Conservation (phyloP, 2,888 invertebrate species). For the Piscicola geometra region DNA sequence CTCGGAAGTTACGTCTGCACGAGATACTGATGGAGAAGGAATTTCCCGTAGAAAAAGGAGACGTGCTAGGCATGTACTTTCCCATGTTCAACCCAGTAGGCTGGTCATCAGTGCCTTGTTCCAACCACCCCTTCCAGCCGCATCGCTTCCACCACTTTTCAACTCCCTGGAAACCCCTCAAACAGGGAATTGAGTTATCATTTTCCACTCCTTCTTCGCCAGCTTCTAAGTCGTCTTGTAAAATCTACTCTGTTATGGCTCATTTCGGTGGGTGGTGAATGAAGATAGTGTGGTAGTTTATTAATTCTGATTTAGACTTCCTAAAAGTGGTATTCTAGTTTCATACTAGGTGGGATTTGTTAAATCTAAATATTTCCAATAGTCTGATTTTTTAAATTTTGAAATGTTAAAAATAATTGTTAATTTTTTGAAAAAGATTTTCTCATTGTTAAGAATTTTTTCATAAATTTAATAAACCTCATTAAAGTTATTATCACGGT, state of each 20-base stretch:
- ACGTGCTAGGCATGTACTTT: conserved; percentile 41
- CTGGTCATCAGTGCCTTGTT: conserved; percentile 42
- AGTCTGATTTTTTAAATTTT: too few relatives aligned
- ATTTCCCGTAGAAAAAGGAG: conserved; percentile 36
- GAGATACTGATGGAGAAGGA: conserved; percentile 32
- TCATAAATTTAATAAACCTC: too few relatives aligned
- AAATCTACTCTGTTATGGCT: conserved; percentile 42
- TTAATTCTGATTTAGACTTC: too few relatives aligned
- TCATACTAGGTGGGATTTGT: too few relatives aligned
- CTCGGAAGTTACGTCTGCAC: conserved; percentile 39
- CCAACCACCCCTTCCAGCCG: conserved; percentile 35
- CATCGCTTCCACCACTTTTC: conserved; percentile 32
- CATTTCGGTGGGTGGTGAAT: conserved; percentile 40
- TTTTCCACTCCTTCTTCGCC: not conserved
- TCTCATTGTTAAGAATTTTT: too few relatives aligned
- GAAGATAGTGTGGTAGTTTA: not conserved
- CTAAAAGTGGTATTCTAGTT: too few relatives aligned
- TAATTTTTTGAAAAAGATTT: too few relatives aligned
- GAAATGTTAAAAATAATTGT: too few relatives aligned
- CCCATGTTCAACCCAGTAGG: conserved; percentile 41
- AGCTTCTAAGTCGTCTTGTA: conserved; percentile 27
- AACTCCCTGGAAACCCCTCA: not conserved
- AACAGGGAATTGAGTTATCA: conserved; percentile 11
- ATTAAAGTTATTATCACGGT: too few relatives aligned
- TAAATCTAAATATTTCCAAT: too few relatives aligned